Evolutionary conservation across 2,113 vertebrate species (phyloP), one percentile per base, ranked within the genome.

Genomic region (Xiphophorus maculatus): DNA sequence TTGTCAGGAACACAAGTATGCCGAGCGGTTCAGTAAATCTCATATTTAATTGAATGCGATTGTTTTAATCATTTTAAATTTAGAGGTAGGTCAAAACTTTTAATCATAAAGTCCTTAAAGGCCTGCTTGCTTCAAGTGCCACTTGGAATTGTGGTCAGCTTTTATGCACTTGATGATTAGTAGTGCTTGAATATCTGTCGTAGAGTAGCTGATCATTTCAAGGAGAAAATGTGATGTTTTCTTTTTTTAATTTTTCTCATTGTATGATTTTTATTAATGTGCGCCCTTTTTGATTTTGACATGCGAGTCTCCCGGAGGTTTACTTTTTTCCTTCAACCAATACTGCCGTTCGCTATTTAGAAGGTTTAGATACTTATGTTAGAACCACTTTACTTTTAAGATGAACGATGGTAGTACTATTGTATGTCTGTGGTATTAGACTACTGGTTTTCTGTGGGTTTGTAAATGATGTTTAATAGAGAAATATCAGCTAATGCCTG

Each of bases 51-150:
- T 94, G 91, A 94, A 93, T 89, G 69, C 84, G 90, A 94, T 94
- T 94, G 92, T 95, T 94, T 94, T 94, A 94, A 94, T 94, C 90
- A 92, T 84, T 82, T 69, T 73, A 82, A 86, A 93, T 93, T 91
- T 88, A 80, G 74, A 86, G 87, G 87, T 88, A 93, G 91, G 93
- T 92, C 89, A 91, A 86, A 93, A 92, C 91, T 93, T 93, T 92
- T 90, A 91, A 94, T 93, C 93, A 94, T 88, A 89, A 90, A 91
- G 89, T 88, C 77, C 85, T 90, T 89, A 90, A 92, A 87, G 86
- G 90, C 82, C 91, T 90, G 93, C 82, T 94, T 78, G 71, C 91
- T 87, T 91, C 68, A 83, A 95, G 93, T 90, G 90, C 84, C 84
- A 90, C 88, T 91, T 89, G 89, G 88, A 84, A 92, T 83, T 81